Evolutionary conservation across 2,888 invertebrate genomes (phyloP), one percentile per base, ranked within the genome.

Genomic region (Candidula unifasciata): DNA sequence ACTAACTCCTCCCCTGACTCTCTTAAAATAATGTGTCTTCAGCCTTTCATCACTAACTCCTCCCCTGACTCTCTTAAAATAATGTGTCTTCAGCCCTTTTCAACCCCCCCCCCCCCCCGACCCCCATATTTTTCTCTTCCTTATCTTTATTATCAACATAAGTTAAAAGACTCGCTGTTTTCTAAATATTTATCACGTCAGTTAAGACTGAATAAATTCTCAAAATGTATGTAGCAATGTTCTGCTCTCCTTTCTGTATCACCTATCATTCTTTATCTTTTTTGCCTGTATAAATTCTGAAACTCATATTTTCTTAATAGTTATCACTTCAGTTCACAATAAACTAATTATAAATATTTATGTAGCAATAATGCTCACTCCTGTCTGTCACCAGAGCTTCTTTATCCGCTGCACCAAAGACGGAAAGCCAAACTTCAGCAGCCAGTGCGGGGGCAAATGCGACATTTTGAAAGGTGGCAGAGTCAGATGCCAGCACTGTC

Each of bases 401-500:
- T 91, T 90, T 83, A 91, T 91, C 33, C 88, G 91, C 74, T 91
- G 91, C 82, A 90, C 91, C 27, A 91, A 91, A 85, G 91, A 90
- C 74, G 90, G 90, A 8, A 90, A 88, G 33, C 90, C 91, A 6
- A 87, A 85, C 8, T 90, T 90, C 86, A 89, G 89, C 33, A 89
- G 89, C 54, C 90, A 90, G 80, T 91, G 91, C 83, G 89, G 89
- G 33, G 90, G 90, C 27, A 90, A 90, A 73, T 91, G 91, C 86
- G 89, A 90, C 85, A 89, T 91, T 76, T 87, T 88, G 30, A 90
- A 89, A 86, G 88, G 89, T 81, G 90, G 90, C 33, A 89, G 93
- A 35, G 90, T 92, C 82, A 90, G 91, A 24, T 93, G 93, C 83
- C 93, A 93, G 86, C 90, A 89, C 82, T 93, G 93, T 86, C 91